Conservation (phyloP, 1,140 invertebrate species). For the Micrasema longulum region DNA sequence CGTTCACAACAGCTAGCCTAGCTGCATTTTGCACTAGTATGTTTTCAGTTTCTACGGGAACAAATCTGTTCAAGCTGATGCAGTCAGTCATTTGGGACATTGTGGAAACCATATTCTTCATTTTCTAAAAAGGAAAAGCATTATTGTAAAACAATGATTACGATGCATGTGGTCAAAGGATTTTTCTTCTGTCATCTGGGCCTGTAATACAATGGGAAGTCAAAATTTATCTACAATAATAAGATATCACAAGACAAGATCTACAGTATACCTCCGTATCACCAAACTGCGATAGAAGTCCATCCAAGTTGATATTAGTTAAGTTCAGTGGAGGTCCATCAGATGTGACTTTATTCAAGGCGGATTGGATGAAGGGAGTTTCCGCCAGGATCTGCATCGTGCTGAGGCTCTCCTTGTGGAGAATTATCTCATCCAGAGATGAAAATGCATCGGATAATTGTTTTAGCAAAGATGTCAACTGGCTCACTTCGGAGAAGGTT, state of each 20-base stretch:
- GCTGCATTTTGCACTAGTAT: slow-evolving; percentile 68
- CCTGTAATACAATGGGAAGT: too few relatives aligned
- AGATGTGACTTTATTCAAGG: slow-evolving; percentile 51
- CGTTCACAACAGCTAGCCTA: slow-evolving; percentile 67
- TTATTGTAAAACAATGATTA: not conserved
- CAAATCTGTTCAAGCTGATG: slow-evolving; percentile 71
- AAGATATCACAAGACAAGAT: too few relatives aligned
- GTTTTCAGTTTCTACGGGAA: slow-evolving; percentile 65
- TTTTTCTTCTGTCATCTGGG: too few relatives aligned
- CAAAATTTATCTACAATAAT: too few relatives aligned
- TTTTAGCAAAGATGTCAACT: slow-evolving; percentile 64
- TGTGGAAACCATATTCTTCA: slow-evolving; percentile 57
- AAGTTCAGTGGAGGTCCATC: not conserved
- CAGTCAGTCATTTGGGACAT: slow-evolving; percentile 69
- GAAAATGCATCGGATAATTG: slow-evolving; percentile 65
- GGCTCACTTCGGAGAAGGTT: slow-evolving; percentile 70
- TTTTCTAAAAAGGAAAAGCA: slow-evolving; percentile 52
- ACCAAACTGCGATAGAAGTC: slow-evolving; percentile 59
- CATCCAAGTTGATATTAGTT: slow-evolving; percentile 58
- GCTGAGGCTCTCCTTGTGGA: slow-evolving; percentile 64
- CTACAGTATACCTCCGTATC: slow-evolving; percentile 57
- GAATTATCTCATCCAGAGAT: slow-evolving; percentile 62
- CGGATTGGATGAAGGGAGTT: slow-evolving; percentile 52
- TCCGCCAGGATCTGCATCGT: slow-evolving; percentile 64
- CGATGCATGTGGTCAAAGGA: too few relatives aligned